Evolutionary conservation across 2,113 vertebrate species (phyloP), one percentile per base, ranked within the genome.

Genomic region (Carassius gibelio): DNA sequence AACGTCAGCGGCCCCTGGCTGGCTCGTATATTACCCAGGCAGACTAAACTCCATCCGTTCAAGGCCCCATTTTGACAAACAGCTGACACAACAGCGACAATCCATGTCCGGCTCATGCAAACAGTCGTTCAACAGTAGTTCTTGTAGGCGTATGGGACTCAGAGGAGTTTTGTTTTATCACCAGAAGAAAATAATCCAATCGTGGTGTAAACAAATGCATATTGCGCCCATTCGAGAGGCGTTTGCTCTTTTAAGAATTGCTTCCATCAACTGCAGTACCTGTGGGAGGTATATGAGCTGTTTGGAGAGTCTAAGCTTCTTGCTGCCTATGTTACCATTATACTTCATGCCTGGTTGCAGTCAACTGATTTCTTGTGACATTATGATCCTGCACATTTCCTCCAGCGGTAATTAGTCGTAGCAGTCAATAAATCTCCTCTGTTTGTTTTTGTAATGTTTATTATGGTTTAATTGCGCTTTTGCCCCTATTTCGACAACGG

Each of bases 341-440:
- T 76, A 78, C 71, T n/a, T 86, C 45, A 90, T 86, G 90, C 90
- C 88, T 90, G 91, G 84, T 89, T 88, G 76, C 83, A 84, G 87
- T 92, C 87, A 89, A 64, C 85, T 91, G 81, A 92, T 89, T 91
- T 90, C 89, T 92, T 81, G 45, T 90, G 91, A 89, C 90, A 90
- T 82, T 86, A 90, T 81, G 90, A 93, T 93, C 86, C 83, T 88
- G 92, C 91, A 90, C 87, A 88, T 92, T 91, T 87, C 87, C 85
- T 57, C 84, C 74, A 84, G 87, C 36, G 38, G 85, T 92, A 89
- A 93, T 92, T 92, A 93, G 87, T 52, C 61, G 74, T 81, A 69
- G 74, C 71, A 89, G 84, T 91, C 83, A 88, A 91, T 93, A 93
- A 92, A 94, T 93, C 91, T 81, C 23, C 11, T n/a, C 85, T 88